These are phyloP conservation scores for Drosophila ustulata DNA, from an alignment of 2,888 invertebrate genomes.

Conservation along the genomic window DNA sequence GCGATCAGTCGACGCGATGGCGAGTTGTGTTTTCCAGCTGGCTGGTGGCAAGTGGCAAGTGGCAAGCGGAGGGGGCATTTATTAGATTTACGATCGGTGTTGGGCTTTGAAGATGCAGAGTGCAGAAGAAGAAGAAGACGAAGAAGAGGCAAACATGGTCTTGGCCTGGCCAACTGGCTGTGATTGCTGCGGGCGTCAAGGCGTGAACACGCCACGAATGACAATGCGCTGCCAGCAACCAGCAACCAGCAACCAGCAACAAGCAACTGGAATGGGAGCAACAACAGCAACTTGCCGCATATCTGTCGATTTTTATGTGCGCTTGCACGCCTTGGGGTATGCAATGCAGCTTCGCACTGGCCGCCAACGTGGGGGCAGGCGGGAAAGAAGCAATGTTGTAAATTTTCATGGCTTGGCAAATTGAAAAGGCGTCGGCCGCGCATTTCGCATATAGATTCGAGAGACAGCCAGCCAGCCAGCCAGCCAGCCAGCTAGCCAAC, in stretches of 20 bases:
- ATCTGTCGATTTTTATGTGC: conserved; percentile 83
- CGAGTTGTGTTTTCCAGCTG: too few relatives aligned
- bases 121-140: conserved; percentile 20
- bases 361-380: background rate
- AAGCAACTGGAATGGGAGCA: conserved; percentile 22
- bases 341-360: conserved; percentile 63
- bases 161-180: conserved; percentile 25
- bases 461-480: background rate
- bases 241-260: conserved; percentile 26
- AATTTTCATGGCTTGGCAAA: conserved; percentile 75
- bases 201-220: conserved; percentile 81
- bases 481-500: too few relatives aligned
- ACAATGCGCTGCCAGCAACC: conserved; percentile 65
- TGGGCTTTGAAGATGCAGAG: conserved; percentile 68
- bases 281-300: conserved; percentile 56
- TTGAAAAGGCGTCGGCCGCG: conserved; percentile 77
- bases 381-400: conserved; percentile 45
- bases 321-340: conserved; percentile 81
- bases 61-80: conserved; percentile 48
- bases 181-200: conserved; percentile 75
- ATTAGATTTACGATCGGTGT: conserved; percentile 81
- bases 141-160: conserved; percentile 6
- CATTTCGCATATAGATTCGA: conserved; percentile 72
- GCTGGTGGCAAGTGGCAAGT: background rate
- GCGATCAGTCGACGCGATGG: background rate